A percentile compares a stretch with the other conserved stretches of the same genome.
Evolutionary conservation across 2,113 vertebrate genomes (phyloP).

Genomic region (Microcebus griseorufus): DNA sequence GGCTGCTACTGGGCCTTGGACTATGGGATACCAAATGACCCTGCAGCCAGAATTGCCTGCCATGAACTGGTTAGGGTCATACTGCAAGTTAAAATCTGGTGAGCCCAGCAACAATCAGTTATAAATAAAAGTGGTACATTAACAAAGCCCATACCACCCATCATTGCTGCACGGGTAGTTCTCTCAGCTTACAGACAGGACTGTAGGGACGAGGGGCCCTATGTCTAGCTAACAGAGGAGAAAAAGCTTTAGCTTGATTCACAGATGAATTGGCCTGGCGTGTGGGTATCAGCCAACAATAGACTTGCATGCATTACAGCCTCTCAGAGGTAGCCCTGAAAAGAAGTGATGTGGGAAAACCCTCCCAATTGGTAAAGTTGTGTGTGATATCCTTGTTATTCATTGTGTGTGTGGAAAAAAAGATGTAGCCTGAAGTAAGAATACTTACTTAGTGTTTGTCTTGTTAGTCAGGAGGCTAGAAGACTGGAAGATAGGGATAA

Average conservation of each 20-base stretch:
- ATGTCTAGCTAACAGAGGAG: neutral
- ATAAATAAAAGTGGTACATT: neutral
- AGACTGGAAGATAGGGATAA: neutral
- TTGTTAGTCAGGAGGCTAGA: neutral
- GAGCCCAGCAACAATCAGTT: neutral
- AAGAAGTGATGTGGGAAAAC: neutral
- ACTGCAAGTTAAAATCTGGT: neutral
- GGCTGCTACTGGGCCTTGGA: neutral
- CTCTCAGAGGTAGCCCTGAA: neutral
- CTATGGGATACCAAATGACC: neutral
- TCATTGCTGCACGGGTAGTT: neutral
- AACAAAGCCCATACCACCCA: neutral
- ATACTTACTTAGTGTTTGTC: neutral
- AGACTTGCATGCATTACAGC: neutral
- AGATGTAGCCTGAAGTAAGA: neutral
- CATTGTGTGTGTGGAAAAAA: neutral
- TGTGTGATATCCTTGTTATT: neutral
- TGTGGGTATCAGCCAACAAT: neutral
- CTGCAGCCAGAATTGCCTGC: neutral
- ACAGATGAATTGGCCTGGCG: neutral
- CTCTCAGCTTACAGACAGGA: neutral
- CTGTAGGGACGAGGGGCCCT: neutral
- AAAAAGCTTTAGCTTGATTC: neutral
- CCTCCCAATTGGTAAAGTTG: neutral
- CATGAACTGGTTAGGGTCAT: neutral